A percentile compares a stretch with the other conserved stretches of the same genome.
These are phyloP conservation scores for Drosophila persimilis DNA, from an alignment of 1,140 invertebrate genomes.

Conservation along the genomic window DNA sequence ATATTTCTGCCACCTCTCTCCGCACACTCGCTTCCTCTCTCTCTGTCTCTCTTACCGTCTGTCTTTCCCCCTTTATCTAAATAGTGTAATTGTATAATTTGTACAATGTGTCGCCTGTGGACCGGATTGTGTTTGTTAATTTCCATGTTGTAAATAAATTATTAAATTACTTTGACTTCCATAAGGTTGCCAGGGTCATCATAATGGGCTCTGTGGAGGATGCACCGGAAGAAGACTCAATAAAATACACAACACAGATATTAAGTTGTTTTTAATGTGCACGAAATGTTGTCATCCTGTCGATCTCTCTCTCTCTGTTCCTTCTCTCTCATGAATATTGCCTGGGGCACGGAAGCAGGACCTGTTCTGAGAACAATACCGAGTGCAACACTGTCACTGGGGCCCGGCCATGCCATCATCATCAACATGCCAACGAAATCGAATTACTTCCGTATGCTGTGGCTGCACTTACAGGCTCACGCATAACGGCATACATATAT, in stretches of 20 bases:
- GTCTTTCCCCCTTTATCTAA: constrained; percentile 2
- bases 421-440: constrained; percentile 71
- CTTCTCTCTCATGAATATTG: constrained; percentile 35
- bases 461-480: constrained; percentile 27
- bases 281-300: constrained; percentile 44
- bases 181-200: constrained; percentile 4
- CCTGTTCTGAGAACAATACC: constrained; percentile 24
- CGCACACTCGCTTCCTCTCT: background rate
- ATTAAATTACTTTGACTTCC: constrained; percentile 59
- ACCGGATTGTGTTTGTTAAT: constrained; percentile 51
- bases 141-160: constrained; percentile 68
- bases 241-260: constrained; percentile 50
- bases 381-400: constrained; percentile 53
- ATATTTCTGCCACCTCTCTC: background rate
- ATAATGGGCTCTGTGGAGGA: constrained; percentile 7
- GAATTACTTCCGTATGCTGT: constrained; percentile 76
- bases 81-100: constrained; percentile 46
- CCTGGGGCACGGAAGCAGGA: constrained; percentile 2
- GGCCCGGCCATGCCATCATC: constrained; percentile 36
- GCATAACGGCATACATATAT: background rate
- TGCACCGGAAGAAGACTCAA: constrained; percentile 37
- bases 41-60: too few relatives aligned
- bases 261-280: constrained; percentile 64
- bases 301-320: background rate
- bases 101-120: constrained; percentile 36